These are phyloP conservation scores for Gopherus flavomarginatus DNA, from an alignment of 2,113 vertebrate species.

Conservation along the genomic window DNA sequence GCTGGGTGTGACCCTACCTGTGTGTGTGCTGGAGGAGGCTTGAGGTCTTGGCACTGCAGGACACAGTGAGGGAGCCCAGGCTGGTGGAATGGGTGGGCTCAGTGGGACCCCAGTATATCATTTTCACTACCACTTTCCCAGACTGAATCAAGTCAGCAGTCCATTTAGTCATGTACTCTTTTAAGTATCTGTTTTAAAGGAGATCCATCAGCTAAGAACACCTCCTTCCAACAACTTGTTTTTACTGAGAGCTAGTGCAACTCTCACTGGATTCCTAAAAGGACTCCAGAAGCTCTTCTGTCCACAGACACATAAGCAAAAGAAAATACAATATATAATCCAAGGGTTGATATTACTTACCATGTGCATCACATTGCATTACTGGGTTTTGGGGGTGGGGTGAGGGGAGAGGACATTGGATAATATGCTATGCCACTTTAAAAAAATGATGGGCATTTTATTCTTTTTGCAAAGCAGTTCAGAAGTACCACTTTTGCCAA, in stretches of 20 bases:
- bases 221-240: conserved; percentile 16
- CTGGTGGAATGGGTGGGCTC: no score
- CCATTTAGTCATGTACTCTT: conserved; percentile 4
- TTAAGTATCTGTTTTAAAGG: conserved; percentile 20
- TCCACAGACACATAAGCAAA: conserved; percentile 18
- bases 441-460: conserved; percentile 26
- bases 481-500: conserved; percentile 71
- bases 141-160: not conserved
- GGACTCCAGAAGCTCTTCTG: conserved; percentile 32
- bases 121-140: not conserved
- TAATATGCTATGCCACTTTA: conserved; percentile 27
- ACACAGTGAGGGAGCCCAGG: no score
- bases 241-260: conserved; percentile 27
- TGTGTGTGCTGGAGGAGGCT: no score
- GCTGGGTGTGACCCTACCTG: no score
- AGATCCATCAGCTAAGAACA: conserved; percentile 21
- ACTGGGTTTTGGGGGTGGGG: not conserved
- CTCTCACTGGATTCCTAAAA: conserved; percentile 51
- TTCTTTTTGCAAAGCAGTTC: conserved; percentile 49
- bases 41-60: no score
- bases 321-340: conserved; percentile 1
- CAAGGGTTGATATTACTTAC: conserved; percentile 54
- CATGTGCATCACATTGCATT: not conserved
- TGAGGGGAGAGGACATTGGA: conserved; percentile 31
- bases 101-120: no score